A percentile compares a stretch with the other conserved stretches of the same genome.
Evolutionary conservation across 1,140 invertebrate species (phyloP).

Genomic region (Pseudomyrmex gracilis): DNA sequence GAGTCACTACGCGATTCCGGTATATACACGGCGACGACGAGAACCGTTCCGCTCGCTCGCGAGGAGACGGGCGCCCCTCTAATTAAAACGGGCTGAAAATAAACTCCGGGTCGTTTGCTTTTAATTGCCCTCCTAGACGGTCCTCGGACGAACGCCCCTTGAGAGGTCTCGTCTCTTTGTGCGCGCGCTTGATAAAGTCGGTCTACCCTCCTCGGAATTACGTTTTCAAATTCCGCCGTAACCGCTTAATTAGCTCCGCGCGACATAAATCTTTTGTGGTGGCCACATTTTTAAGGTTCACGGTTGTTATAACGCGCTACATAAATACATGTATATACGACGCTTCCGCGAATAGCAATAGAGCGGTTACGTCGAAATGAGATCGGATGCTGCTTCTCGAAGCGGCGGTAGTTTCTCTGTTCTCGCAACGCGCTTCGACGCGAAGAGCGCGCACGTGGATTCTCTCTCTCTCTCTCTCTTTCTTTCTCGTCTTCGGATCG

Average conservation of each 20-base stretch:
- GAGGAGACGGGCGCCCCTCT: constrained; percentile 72
- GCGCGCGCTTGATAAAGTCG: constrained; percentile 32
- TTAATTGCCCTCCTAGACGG: constrained; percentile 80
- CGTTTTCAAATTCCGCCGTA: constrained; percentile 31
- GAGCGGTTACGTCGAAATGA: not conserved
- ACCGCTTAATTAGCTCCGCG: constrained; percentile 51
- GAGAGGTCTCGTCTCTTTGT: constrained; percentile 24
- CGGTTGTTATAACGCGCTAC: constrained; percentile 5
- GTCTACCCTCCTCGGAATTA: constrained; percentile 40
- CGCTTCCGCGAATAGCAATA: constrained; percentile 10
- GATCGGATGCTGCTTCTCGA: too few species aligned
- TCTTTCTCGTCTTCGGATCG: not conserved
- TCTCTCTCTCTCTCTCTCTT: too few species aligned
- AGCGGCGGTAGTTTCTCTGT: not conserved
- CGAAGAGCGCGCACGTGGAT: too few species aligned
- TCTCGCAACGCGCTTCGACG: not conserved
- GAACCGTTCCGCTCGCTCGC: constrained; percentile 73
- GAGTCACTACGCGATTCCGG: constrained; percentile 75
- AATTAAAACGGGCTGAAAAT: constrained; percentile 82
- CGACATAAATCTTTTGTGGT: constrained; percentile 46
- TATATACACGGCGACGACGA: constrained; percentile 72
- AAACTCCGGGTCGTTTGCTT: constrained; percentile 79
- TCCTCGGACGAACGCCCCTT: constrained; percentile 59
- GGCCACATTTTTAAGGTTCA: constrained; percentile 22
- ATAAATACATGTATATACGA: not conserved